Conservation (phyloP, 2,888 invertebrate genomes). For the Chouioia cunea region DNA sequence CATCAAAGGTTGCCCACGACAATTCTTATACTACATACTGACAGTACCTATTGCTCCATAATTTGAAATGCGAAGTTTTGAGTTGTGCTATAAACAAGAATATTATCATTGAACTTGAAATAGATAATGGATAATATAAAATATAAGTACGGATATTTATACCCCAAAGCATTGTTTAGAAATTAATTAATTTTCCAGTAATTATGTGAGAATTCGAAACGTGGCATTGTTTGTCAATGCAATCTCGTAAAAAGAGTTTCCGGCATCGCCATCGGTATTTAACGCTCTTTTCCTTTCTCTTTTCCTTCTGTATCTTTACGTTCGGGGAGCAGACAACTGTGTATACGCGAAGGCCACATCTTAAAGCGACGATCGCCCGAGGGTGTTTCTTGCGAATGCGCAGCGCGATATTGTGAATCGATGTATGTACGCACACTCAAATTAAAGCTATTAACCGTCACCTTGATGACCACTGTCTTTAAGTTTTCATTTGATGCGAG, state of each 20-base stretch:
- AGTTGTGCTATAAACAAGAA: constrained; percentile 1
- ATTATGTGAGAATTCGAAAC: too few species aligned
- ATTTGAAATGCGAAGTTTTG: constrained; percentile 24
- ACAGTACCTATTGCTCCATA: constrained; percentile 28
- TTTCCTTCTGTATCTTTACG: neutral
- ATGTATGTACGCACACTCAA: neutral
- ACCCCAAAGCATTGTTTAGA: too few species aligned
- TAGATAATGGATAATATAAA: too few species aligned
- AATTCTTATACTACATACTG: constrained; percentile 22
- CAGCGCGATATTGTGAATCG: constrained; percentile 11
- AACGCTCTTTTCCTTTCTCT: constrained; percentile 8
- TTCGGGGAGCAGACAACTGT: neutral
- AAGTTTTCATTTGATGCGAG: neutral
- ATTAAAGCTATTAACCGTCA: constrained; percentile 26
- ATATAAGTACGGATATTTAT: too few species aligned
- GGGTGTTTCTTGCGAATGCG: constrained; percentile 6
- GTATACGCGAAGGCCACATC: constrained; percentile 5
- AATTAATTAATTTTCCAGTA: too few species aligned
- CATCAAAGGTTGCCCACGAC: constrained; percentile 41
- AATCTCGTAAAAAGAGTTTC: constrained; percentile 29
- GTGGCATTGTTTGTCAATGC: neutral
- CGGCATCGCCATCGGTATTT: constrained; percentile 7
- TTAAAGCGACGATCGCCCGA: constrained; percentile 22
- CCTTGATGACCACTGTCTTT: constrained; percentile 10
- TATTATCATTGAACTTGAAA: too few species aligned